Percentiles rank a stretch among this genome's conserved stretches.
Conservation (phyloP, 2,888 invertebrate genomes). For the Drosophila cognata region DNA sequence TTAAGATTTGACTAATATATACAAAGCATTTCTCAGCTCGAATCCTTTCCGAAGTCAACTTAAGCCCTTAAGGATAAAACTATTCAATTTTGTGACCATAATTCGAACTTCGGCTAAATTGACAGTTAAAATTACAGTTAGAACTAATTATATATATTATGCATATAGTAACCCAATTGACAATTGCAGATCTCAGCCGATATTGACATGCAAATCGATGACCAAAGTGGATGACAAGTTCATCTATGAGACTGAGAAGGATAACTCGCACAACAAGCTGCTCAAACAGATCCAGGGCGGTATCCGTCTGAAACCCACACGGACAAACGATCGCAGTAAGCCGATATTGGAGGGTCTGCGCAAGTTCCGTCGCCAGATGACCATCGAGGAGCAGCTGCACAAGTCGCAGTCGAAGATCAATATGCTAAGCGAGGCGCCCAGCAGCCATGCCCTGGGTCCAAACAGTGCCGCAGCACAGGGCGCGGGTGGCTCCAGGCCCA, state of each 20-base stretch:
- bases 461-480: conserved; percentile 40
- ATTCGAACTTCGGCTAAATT: background rate
- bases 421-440: conserved; percentile 76
- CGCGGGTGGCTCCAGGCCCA: conserved; percentile 65
- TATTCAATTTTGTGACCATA: background rate
- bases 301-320: conserved; percentile 90
- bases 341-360: conserved; percentile 93
- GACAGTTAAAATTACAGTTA: background rate
- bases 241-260: conserved; percentile 94
- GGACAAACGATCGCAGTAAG: conserved; percentile 94
- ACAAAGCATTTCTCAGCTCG: background rate
- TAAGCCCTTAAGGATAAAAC: background rate
- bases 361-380: conserved; percentile 95
- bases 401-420: conserved; percentile 91
- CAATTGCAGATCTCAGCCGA: conserved; percentile 86
- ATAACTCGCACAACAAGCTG: conserved; percentile 91
- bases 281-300: conserved; percentile 93
- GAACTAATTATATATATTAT: background rate
- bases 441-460: conserved; percentile 66
- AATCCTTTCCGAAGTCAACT: background rate
- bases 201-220: conserved; percentile 87
- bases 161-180: background rate
- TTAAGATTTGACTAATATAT: background rate
- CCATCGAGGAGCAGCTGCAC: conserved; percentile 94
- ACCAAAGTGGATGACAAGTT: conserved; percentile 92